Evolutionary conservation across 2,888 invertebrate species (phyloP), one percentile per base, ranked within the genome.

Genomic region (Pyrrhosoma nymphula): DNA sequence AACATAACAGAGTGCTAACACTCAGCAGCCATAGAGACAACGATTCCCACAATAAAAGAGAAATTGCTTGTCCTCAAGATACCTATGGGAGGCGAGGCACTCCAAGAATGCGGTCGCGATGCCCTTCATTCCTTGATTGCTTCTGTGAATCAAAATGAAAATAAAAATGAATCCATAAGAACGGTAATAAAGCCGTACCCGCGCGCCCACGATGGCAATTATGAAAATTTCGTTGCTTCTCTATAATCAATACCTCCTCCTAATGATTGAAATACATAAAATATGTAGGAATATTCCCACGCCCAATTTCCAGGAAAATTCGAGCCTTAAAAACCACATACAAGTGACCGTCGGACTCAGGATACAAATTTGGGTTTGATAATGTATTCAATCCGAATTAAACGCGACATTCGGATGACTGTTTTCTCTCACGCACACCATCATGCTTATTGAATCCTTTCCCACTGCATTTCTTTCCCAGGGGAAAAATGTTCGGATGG

Each of bases 401-500:
- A 82, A 35, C 35, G 82, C 23, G 93, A 75, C 63, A 60, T 39
- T 39, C 26, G 63, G 63, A 47, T 55, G 63, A 93, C 63, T 93
- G 69, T 93, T 55, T 93, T 39, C 69, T 93, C 93, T 75, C 93
- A 93, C 93, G 93, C 93, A 93, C 93, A n/a, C 69, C n/a, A 75
- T 16, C n/a, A 10, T 30, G n/a, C 12, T 82, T 12, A 35, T 82
- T 56, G 63, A 69, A 93, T 63, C 60, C 47, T 93, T 60, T 93
- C 93, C 93, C 93, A 93, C 93, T n/a, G 63, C n/a, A 69, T 93
- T 47, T 35, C 47, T 18, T 93, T 93, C 93, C 69, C 47, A 47
- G 47, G 82, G 35, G 82, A 82, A 82, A 63, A 93, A 47, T 93
- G 30, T 14, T 39, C 60, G 20, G 63, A 60, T 60, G 60, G 12